Conservation (phyloP, 2,797 vertebrate genomes). For the Onychomys leucogaster region DNA sequence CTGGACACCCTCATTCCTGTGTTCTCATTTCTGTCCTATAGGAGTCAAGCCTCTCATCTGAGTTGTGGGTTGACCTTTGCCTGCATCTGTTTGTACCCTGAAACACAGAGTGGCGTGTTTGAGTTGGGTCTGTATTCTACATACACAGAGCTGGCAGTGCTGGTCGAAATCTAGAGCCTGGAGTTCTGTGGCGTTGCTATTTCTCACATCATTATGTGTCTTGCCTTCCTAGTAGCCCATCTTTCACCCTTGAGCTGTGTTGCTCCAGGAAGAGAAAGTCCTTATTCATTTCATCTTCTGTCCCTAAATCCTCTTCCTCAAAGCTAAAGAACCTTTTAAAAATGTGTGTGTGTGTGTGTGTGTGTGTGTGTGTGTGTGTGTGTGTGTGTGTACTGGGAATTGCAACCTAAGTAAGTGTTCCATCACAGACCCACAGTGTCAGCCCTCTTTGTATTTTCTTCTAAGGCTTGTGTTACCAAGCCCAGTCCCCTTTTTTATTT, state of each 20-base stretch:
- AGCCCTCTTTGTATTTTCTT: background rate
- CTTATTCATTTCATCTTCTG: background rate
- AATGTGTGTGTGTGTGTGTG: background rate
- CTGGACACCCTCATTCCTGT: background rate
- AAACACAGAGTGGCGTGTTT: background rate
- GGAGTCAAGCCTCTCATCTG: background rate
- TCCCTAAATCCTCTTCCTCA: background rate
- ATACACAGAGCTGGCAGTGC: accelerated
- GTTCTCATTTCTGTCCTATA: background rate
- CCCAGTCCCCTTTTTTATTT: background rate
- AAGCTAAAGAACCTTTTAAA: background rate
- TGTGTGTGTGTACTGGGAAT: background rate
- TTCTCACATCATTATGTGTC: background rate
- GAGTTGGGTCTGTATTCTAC: background rate
- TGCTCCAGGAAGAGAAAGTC: background rate
- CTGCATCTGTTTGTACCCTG: background rate
- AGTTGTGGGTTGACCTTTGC: background rate
- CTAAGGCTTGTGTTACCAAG: background rate
- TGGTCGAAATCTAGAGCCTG: background rate
- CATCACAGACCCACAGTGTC: no score
- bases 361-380: no score
- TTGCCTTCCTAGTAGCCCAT: background rate
- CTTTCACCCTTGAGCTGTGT: background rate
- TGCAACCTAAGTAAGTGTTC: background rate
- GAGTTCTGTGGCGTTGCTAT: background rate